Evolutionary conservation across 2,888 invertebrate genomes (phyloP).

Genomic region (Nebria brevicollis): DNA sequence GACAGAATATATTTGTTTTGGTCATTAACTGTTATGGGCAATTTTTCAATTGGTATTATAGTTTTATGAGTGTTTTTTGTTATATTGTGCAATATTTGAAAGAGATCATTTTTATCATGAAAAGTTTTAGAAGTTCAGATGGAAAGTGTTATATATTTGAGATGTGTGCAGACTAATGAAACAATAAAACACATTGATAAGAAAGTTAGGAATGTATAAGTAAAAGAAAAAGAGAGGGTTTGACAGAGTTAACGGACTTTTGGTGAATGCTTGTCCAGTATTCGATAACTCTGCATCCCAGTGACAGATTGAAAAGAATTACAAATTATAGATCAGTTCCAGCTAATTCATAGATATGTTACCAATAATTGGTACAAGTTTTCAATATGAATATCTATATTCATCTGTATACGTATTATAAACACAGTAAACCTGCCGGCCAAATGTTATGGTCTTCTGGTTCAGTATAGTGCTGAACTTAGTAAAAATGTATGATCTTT

Average conservation of each 20-base stretch:
- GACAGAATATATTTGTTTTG: too few relatives aligned
- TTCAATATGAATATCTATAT: too few relatives aligned
- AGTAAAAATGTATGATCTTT: too few relatives aligned
- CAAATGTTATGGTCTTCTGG: too few relatives aligned
- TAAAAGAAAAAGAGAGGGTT: not conserved
- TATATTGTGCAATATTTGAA: conserved; percentile 3
- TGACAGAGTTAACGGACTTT: not conserved
- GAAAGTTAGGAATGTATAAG: not conserved
- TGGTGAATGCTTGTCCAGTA: not conserved
- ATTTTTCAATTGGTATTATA: too few relatives aligned
- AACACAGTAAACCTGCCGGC: too few relatives aligned
- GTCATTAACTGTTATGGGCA: too few relatives aligned
- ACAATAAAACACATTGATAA: conserved; percentile 5
- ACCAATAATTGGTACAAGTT: too few relatives aligned
- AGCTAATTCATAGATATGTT: not conserved
- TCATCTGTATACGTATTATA: too few relatives aligned
- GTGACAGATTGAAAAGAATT: conserved; percentile 4
- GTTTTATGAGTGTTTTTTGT: too few relatives aligned
- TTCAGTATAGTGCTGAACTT: too few relatives aligned
- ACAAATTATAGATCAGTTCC: conserved; percentile 2
- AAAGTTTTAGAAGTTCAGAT: not conserved
- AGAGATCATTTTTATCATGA: conserved; percentile 17
- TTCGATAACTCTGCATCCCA: conserved; percentile 14
- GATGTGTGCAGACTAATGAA: conserved; percentile 4
- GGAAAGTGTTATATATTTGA: not conserved